Evolutionary conservation across 2,797 vertebrate genomes (phyloP).

Genomic region (Tolypeutes matacus): DNA sequence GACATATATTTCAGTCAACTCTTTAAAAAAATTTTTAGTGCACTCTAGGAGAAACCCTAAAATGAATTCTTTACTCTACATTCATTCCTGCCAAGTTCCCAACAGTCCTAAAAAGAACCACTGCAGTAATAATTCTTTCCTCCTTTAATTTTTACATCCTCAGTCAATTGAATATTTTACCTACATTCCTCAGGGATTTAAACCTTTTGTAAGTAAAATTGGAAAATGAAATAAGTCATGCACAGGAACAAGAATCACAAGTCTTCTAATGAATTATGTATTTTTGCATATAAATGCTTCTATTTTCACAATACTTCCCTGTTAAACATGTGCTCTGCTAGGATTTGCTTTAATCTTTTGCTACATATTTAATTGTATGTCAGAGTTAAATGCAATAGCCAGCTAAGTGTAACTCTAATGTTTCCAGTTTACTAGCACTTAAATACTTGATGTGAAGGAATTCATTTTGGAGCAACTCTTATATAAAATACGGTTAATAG

Average conservation of each 20-base stretch:
- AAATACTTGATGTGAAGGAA: conserved; percentile 20
- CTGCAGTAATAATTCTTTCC: conserved; percentile 68
- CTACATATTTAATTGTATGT: conserved; percentile 48
- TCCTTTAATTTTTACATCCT: conserved; percentile 72
- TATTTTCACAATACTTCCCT: conserved; percentile 75
- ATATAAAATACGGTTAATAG: conserved; percentile 6
- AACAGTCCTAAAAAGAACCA: conserved; percentile 51
- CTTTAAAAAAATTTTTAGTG: conserved; percentile 19
- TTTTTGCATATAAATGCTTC: conserved; percentile 74
- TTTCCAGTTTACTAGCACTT: conserved; percentile 48
- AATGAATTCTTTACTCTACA: conserved; percentile 37
- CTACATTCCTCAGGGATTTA: conserved; percentile 55
- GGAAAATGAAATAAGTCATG: conserved; percentile 80
- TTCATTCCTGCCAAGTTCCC: conserved; percentile 51
- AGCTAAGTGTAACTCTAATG: conserved; percentile 55
- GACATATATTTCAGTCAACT: conserved; percentile 48
- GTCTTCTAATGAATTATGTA: conserved; percentile 75
- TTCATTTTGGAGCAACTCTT: conserved; percentile 34
- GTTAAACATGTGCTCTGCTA: conserved; percentile 50
- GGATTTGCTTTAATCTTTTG: conserved; percentile 49
- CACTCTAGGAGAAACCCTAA: conserved; percentile 7
- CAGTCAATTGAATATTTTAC: conserved; percentile 70
- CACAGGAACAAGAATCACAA: conserved; percentile 71
- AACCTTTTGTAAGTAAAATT: conserved; percentile 82
- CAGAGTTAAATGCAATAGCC: conserved; percentile 70